A percentile compares a stretch with the other conserved stretches of the same genome.
Evolutionary conservation across 2,797 vertebrate genomes (phyloP).

Genomic region (Siniperca undulata): DNA sequence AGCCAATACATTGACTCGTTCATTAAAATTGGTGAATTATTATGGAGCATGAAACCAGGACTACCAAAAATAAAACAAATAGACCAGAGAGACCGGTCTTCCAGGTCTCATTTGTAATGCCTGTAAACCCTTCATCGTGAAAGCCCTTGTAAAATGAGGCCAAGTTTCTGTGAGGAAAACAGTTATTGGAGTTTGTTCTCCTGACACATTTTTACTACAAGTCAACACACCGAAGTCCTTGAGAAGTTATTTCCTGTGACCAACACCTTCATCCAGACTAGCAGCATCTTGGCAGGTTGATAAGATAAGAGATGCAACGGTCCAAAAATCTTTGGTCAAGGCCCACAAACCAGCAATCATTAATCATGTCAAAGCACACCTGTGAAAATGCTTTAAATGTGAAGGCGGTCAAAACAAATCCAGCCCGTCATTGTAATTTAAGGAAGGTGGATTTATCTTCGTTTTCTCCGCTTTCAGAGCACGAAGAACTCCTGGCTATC

Average conservation of each 20-base stretch:
- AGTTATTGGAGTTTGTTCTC: conserved; percentile 41
- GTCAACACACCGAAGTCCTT: conserved; percentile 56
- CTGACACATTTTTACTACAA: conserved; percentile 48
- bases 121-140: conserved; percentile 39
- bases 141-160: conserved; percentile 51
- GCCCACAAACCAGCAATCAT: conserved; percentile 25
- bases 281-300: conserved; percentile 22
- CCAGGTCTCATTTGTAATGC: conserved; percentile 48
- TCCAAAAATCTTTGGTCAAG: conserved; percentile 24
- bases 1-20: background rate
- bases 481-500: conserved; percentile 1
- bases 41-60: conserved; percentile 33
- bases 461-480: conserved; percentile 17
- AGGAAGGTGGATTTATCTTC: conserved; percentile 14
- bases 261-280: conserved; percentile 22
- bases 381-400: conserved; percentile 9
- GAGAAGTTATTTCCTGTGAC: conserved; percentile 32
- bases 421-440: background rate
- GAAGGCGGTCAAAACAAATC: conserved; percentile 5
- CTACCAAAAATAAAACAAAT: conserved; percentile 55
- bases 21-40: conserved; percentile 31
- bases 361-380: conserved; percentile 28
- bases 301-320: conserved; percentile 40
- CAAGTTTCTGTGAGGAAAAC: conserved; percentile 38
- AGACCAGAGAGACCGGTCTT: conserved; percentile 34